Base-by-base conservation (phyloP, 2,797 vertebrate species). In the Avahi laniger region DNA sequence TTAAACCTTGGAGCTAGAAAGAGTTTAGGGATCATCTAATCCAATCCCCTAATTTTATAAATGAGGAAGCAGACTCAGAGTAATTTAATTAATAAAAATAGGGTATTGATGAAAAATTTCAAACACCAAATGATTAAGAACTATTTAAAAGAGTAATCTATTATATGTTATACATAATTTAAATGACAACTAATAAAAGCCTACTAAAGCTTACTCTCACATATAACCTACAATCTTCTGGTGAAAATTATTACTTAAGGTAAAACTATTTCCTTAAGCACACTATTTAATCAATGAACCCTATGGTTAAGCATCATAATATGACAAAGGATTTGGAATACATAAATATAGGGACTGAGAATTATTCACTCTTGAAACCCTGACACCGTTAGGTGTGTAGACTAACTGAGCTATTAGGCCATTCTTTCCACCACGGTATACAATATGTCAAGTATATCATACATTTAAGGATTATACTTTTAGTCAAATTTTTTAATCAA, bases 231-330 rank as follows among this genome's bases (percentile, higher is more conserved):
- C 59, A 97, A 95, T 95, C 82, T 95, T 86, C 93, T 83, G 14
- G 50, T 94, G 41, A 97, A 97, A 95, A 97, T 75, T 86, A 95
- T 65, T 97, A 93, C 84, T 94, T 73, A 75, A 95, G 96, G 87
- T 84, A 96, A 93, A 94, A 95, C 48, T 85, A 70, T 91, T 93
- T 96, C 82, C 96, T 93, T 84, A 85, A 91, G 83, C 79, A 89
- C 24, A 87, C 28, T 89, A 86, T 30, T 91, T 88, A 57, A 96
- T 75, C 65, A 95, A 78, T 57, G 48, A 96, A 84, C 5, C 35
- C 87, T 93, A 89, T 63, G 10, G 70, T 91, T 94, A 96, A 95
- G 81, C 61, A 84, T 15, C 46, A 86, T 65, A 91, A 89, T 38
- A 93, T 81, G 65, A 93, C 92, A 95, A 88, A 92, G 20, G 33